Percentiles rank a stretch among this genome's conserved stretches.
Evolutionary conservation across 2,797 vertebrate species (phyloP).

Genomic region (Dendrocincla tyrannina): DNA sequence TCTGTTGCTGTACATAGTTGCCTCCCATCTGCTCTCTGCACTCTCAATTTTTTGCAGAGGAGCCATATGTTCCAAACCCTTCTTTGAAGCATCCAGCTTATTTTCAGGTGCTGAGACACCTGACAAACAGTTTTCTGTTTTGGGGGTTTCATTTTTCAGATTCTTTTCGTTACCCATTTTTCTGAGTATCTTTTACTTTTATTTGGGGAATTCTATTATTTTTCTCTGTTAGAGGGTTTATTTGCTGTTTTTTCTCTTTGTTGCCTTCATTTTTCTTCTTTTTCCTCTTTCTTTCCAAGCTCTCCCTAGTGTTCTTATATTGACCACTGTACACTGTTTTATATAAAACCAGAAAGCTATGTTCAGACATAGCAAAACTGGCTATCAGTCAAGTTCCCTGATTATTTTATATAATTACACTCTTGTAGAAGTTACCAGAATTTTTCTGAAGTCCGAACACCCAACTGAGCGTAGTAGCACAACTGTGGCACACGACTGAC

Average conservation of each 20-base stretch:
- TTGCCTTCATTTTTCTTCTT: not conserved
- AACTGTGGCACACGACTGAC: not conserved
- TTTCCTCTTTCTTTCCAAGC: not conserved
- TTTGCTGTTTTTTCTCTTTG: rapidly evolving
- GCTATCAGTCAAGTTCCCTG: not conserved
- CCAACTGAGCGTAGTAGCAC: not conserved
- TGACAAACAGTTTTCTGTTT: not conserved
- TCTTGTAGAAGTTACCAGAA: not conserved
- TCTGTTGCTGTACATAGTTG: not conserved
- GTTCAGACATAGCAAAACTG: not conserved
- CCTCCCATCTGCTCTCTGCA: not conserved
- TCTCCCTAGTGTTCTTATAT: not conserved
- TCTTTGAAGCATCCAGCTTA: not conserved
- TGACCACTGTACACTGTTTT: not conserved
- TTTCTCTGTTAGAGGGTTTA: not conserved
- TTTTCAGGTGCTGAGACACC: not conserved
- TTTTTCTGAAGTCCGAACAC: not conserved
- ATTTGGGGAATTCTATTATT: not conserved
- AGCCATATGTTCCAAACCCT: not conserved
- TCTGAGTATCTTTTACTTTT: not conserved
- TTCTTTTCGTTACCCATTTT: not conserved
- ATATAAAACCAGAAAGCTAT: not conserved
- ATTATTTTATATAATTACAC: not conserved
- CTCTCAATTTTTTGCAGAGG: not conserved
- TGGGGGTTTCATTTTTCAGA: not conserved